Evolutionary conservation across 2,797 vertebrate genomes (phyloP).

Genomic region (Ambastaia sidthimunki): DNA sequence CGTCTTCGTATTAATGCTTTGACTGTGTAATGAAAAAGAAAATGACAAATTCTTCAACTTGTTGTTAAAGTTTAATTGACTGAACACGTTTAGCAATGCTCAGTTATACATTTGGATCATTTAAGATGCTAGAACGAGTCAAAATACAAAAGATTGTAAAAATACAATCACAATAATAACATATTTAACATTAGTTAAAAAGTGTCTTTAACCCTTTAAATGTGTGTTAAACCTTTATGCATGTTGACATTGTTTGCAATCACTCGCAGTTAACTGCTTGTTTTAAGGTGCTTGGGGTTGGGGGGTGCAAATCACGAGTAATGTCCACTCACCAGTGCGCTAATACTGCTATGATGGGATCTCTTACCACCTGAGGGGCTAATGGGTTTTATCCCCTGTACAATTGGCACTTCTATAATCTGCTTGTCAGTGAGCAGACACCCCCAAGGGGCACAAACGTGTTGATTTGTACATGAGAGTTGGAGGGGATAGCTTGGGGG

Average conservation of each 20-base stretch:
- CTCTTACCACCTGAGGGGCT: slow-evolving; percentile 61
- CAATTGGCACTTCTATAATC: slow-evolving; percentile 64
- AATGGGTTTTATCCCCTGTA: slow-evolving; percentile 62
- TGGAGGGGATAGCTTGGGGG: slow-evolving; percentile 10
- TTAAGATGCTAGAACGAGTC: not conserved
- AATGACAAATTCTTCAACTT: not conserved
- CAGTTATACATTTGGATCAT: not conserved
- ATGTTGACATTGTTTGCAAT: slow-evolving; percentile 30
- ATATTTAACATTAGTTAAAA: not conserved
- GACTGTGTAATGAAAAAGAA: not conserved
- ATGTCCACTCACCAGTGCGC: slow-evolving; percentile 51
- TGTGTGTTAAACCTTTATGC: slow-evolving; percentile 19
- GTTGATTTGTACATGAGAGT: slow-evolving; percentile 16
- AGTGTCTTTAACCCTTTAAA: not conserved
- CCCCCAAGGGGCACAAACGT: slow-evolving; percentile 46
- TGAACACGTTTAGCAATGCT: not conserved
- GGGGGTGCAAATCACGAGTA: not conserved
- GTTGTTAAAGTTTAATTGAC: not conserved
- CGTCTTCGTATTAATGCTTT: not conserved
- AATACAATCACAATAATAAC: not conserved
- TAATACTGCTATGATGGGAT: slow-evolving; percentile 49
- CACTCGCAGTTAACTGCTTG: slow-evolving; percentile 43
- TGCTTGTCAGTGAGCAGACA: slow-evolving; percentile 63
- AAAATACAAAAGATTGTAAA: too few relatives aligned
- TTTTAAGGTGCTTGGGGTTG: slow-evolving; percentile 28